Evolutionary conservation across 2,797 vertebrate genomes (phyloP).

Genomic region (Paratrypauchen microcephalus): DNA sequence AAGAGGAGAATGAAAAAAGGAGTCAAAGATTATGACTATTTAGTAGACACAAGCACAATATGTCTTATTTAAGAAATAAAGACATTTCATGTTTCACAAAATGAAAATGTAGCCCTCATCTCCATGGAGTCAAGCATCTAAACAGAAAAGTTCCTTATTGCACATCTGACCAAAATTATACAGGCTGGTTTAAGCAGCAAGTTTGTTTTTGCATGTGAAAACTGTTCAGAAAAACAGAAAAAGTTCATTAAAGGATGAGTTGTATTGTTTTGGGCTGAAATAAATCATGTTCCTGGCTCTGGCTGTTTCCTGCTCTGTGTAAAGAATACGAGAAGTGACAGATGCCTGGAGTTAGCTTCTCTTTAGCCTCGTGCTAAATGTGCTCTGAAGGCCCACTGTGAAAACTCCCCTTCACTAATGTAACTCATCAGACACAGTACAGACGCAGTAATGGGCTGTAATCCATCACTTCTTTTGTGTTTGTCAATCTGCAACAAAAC

Average conservation of each 20-base stretch:
- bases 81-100: no score
- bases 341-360: slow-evolving; percentile 5
- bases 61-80: no score
- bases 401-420: not conserved
- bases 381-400: slow-evolving; percentile 4
- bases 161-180: not conserved
- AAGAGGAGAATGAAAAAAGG: no score
- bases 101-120: no score
- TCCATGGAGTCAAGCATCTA: no score
- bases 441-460: not conserved
- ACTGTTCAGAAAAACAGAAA: not conserved
- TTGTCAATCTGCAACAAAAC: not conserved
- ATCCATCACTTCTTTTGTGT: not conserved
- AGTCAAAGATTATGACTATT: no score
- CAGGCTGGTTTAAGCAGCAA: not conserved
- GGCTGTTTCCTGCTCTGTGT: slow-evolving; percentile 1
- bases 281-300: not conserved
- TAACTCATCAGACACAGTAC: slow-evolving; percentile 1
- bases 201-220: not conserved
- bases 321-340: slow-evolving; percentile 1
- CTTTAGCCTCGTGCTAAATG: not conserved
- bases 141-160: no score
- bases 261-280: not conserved
- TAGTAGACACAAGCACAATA: no score
- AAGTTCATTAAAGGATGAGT: not conserved